A percentile compares a stretch with the other conserved stretches of the same genome.
phyloP scores from a whole-genome alignment of 30 jellyfish, hydroid and myxozoan species.

The Aurelia sp. region DNA sequence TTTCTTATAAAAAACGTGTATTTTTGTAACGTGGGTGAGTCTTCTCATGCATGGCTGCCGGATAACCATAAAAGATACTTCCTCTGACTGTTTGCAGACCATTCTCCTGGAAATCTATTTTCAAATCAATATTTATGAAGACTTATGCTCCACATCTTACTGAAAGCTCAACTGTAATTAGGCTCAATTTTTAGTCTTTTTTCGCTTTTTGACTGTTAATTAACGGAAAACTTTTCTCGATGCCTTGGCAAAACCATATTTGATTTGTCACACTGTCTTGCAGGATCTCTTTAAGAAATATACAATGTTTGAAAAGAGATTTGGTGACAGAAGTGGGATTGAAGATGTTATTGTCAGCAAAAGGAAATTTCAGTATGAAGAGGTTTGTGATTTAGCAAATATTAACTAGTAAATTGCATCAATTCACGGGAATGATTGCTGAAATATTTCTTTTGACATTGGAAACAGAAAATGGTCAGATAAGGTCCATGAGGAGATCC shows the following conservation, averaged over 20 bases:
- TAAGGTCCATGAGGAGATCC: too few species aligned
- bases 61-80: not conserved
- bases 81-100: not conserved
- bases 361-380: conserved; percentile 93
- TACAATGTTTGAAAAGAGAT: conserved; percentile 91
- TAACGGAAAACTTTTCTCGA: too few species aligned
- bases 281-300: conserved; percentile 92
- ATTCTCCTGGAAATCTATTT: not conserved
- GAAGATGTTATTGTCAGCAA: conserved; percentile 98
- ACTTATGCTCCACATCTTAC: not conserved
- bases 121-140: not conserved
- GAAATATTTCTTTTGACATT: too few species aligned
- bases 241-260: not conserved
- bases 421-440: too few species aligned
- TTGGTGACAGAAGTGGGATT: conserved; percentile 97
- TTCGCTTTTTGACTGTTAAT: too few species aligned
- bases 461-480: too few species aligned
- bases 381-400: conserved; percentile 43
- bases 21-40: too few species aligned
- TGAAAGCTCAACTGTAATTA: too few species aligned
- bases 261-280: not conserved
- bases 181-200: too few species aligned
- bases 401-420: too few species aligned
- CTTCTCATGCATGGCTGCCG: not conserved
- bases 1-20: too few species aligned